Percentiles rank a stretch among this genome's conserved stretches.
Conservation (phyloP, 2,113 vertebrate genomes). For the Athene cunicularia region DNA sequence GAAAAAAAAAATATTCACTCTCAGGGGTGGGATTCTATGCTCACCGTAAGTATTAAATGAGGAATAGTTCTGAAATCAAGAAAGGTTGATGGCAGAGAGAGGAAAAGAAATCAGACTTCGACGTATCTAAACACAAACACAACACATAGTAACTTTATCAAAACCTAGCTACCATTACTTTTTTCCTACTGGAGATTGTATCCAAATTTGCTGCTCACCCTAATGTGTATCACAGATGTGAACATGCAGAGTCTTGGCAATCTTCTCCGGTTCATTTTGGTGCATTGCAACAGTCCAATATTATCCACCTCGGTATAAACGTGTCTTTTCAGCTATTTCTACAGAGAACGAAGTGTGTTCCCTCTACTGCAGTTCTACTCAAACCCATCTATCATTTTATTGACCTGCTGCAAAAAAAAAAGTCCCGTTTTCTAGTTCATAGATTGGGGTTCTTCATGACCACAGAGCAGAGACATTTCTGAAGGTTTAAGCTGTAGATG, state of each 20-base stretch:
- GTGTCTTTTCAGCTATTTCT: conserved; percentile 67
- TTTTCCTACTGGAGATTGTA: neutral
- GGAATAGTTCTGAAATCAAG: neutral
- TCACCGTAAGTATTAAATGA: neutral
- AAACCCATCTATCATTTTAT: conserved; percentile 70
- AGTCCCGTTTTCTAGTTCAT: conserved; percentile 25
- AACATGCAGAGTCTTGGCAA: conserved; percentile 17
- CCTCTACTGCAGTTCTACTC: conserved; percentile 48
- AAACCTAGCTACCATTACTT: neutral
- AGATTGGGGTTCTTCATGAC: conserved; percentile 25
- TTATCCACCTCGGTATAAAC: conserved; percentile 59
- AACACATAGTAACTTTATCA: neutral
- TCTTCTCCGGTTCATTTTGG: conserved; percentile 68
- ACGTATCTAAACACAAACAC: neutral
- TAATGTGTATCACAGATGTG: neutral
- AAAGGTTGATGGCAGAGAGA: neutral
- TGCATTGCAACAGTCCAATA: conserved; percentile 46
- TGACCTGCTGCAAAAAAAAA: conserved; percentile 65
- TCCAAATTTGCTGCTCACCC: neutral
- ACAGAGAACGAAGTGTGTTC: conserved; percentile 30
- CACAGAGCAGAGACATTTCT: neutral
- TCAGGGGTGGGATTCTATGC: neutral
- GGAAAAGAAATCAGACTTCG: neutral
- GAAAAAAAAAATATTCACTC: neutral
- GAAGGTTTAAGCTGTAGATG: neutral